These are phyloP conservation scores for Psittacus erithacus DNA, from an alignment of 2,113 vertebrate species.

Conservation along the genomic window DNA sequence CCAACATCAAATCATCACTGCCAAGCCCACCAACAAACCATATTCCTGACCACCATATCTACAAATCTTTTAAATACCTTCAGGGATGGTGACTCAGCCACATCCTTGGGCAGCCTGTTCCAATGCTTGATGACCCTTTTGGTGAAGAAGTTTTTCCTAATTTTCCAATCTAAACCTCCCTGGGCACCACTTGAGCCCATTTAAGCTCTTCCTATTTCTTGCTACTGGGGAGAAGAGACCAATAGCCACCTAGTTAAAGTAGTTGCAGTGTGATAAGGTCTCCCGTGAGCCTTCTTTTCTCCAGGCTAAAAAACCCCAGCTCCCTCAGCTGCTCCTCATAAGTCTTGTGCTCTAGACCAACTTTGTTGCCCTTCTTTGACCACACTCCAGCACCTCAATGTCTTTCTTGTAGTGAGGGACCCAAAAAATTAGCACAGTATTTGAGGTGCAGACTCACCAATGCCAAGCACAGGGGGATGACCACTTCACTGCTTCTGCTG, in stretches of 20 bases:
- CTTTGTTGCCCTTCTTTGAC: background rate
- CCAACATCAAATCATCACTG: background rate
- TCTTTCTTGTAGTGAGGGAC: background rate
- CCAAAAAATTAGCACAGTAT: background rate
- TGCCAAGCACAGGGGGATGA: background rate
- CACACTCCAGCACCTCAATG: background rate
- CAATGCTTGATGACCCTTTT: background rate
- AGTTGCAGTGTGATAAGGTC: background rate
- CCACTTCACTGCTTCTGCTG: background rate
- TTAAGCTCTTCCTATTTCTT: background rate
- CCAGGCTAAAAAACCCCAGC: background rate
- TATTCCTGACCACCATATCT: background rate
- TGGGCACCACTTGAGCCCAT: background rate
- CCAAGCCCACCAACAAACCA: background rate
- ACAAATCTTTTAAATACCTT: background rate
- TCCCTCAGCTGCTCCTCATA: background rate
- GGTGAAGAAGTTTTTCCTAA: background rate
- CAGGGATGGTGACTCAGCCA: background rate
- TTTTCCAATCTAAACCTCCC: background rate
- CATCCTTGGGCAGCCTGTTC: background rate
- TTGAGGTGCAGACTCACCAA: background rate
- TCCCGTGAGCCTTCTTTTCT: background rate
- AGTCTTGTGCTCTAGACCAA: background rate
- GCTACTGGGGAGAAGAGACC: background rate
- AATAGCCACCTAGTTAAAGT: rapidly evolving